Conservation (phyloP, 2,797 vertebrate genomes). For the Pygocentrus nattereri region DNA sequence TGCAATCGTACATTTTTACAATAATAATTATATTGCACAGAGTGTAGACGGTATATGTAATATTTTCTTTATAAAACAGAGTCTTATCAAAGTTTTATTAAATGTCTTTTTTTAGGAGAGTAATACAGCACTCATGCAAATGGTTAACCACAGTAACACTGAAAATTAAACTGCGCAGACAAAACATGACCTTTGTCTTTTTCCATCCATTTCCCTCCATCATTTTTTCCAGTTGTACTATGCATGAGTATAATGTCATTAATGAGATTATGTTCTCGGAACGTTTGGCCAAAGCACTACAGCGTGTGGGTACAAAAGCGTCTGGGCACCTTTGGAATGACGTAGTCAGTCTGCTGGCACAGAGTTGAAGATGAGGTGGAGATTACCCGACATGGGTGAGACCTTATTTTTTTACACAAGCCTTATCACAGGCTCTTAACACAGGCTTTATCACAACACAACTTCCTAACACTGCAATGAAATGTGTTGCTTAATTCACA, state of each 20-base stretch:
- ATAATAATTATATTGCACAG: too few species aligned
- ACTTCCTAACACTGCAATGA: constrained; percentile 12
- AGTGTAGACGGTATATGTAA: too few species aligned
- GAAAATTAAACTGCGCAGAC: background rate
- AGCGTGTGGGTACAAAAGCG: background rate
- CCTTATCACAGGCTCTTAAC: constrained; percentile 35
- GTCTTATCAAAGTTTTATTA: too few species aligned
- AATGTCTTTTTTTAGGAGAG: too few species aligned
- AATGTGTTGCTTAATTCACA: constrained; percentile 32
- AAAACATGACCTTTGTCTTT: constrained; percentile 5
- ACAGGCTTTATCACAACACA: constrained; percentile 42
- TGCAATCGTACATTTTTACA: too few species aligned
- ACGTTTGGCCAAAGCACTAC: background rate
- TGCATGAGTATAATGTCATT: background rate
- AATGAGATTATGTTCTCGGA: background rate
- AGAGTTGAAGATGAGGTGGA: background rate
- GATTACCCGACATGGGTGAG: background rate
- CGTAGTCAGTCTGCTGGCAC: background rate
- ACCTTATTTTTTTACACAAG: constrained; percentile 25
- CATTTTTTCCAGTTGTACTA: background rate
- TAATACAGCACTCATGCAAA: background rate
- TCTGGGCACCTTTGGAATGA: constrained; percentile 2
- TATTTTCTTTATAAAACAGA: too few species aligned
- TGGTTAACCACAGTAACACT: background rate
- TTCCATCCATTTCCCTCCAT: background rate